Evolutionary conservation across 64 coral and sea anemone genomes (phyloP).

Genomic region (Stichodactyla mertensii): DNA sequence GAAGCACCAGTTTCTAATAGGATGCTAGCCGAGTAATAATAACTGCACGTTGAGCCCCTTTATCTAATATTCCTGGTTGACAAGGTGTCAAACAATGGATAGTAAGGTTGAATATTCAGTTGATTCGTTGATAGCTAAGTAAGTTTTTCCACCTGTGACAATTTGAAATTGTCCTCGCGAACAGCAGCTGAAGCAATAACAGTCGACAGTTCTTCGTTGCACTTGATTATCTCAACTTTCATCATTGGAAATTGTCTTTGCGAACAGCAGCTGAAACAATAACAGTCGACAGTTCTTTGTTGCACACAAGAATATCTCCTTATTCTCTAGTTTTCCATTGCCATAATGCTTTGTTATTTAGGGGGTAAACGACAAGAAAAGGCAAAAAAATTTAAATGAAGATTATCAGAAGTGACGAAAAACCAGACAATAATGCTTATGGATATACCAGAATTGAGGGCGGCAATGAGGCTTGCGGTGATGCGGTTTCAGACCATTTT

Average conservation of each 20-base stretch:
- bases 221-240: background rate
- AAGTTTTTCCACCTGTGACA: background rate
- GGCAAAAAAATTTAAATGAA: no score
- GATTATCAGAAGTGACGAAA: no score
- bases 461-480: no score
- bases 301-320: background rate
- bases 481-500: no score
- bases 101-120: background rate
- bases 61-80: background rate
- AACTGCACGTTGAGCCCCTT: background rate
- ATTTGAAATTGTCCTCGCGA: background rate
- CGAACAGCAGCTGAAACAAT: background rate
- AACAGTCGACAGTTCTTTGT: background rate
- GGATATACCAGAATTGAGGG: no score
- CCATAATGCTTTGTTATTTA: no score
- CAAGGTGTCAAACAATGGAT: background rate
- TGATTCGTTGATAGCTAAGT: background rate
- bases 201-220: background rate
- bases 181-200: background rate
- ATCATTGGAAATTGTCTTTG: background rate
- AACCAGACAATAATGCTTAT: no score
- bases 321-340: no score
- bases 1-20: no score
- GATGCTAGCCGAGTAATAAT: no score
- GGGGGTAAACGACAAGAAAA: no score